Evolutionary conservation across 2,888 invertebrate species (phyloP).

Genomic region (Anthrax anthrax): DNA sequence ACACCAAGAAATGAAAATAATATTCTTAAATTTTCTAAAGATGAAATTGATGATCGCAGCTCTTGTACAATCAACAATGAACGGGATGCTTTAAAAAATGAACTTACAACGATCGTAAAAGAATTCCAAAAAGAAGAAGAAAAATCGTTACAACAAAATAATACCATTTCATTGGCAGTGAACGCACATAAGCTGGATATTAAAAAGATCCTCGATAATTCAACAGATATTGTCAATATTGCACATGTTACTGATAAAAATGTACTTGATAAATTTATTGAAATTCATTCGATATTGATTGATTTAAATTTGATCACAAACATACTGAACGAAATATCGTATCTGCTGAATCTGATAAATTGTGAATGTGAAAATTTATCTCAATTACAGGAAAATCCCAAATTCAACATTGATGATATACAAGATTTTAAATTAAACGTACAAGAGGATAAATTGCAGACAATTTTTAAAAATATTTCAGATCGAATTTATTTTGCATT

Average conservation of each 20-base stretch:
- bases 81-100: constrained; percentile 22
- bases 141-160: neutral
- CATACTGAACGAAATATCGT: constrained; percentile 28
- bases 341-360: constrained; percentile 26
- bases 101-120: constrained; percentile 22
- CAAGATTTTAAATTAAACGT: too few species aligned
- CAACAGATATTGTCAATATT: neutral
- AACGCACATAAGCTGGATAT: too few species aligned
- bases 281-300: constrained; percentile 27
- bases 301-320: constrained; percentile 29
- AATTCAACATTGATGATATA: too few species aligned
- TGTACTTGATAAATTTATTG: constrained; percentile 20
- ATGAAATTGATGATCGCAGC: constrained; percentile 23
- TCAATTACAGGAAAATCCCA: too few species aligned
- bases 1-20: constrained; percentile 33
- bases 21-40: constrained; percentile 22
- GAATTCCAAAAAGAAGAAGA: constrained; percentile 18
- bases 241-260: constrained; percentile 9
- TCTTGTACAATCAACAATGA: constrained; percentile 23
- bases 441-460: neutral
- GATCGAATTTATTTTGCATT: constrained; percentile 68
- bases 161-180: neutral
- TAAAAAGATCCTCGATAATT: neutral
- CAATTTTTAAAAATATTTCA: constrained; percentile 39
- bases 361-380: too few species aligned